phyloP scores from a whole-genome alignment of 1,140 invertebrate species.

The Neuroterus valhalla region DNA sequence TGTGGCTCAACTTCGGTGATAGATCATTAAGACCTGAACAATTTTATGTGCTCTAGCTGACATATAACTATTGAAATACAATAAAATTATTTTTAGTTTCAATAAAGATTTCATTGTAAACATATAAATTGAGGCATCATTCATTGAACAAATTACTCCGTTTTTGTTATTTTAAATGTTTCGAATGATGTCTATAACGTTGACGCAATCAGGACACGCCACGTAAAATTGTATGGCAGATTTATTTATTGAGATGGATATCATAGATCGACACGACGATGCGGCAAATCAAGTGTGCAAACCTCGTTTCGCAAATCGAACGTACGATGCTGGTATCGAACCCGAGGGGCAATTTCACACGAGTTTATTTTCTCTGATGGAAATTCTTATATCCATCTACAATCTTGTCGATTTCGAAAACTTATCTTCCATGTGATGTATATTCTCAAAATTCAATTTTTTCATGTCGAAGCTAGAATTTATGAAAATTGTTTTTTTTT shows the following conservation, averaged over 20 bases:
- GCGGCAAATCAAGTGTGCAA: conserved; percentile 49
- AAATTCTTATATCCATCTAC: neutral
- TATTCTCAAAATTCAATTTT: conserved; percentile 21
- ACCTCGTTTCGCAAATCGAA: conserved; percentile 54
- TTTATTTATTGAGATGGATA: conserved; percentile 27
- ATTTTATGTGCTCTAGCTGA: too few species aligned
- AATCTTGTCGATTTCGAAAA: conserved; percentile 14
- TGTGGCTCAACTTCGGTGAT: too few species aligned
- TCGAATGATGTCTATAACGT: neutral
- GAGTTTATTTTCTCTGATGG: conserved; percentile 29
- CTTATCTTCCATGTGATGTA: conserved; percentile 18
- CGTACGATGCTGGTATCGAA: conserved; percentile 10
- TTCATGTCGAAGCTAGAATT: neutral
- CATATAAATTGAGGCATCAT: too few species aligned
- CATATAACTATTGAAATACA: too few species aligned
- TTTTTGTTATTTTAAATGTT: neutral
- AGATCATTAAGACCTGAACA: too few species aligned
- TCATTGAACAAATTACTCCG: too few species aligned
- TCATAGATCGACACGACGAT: conserved; percentile 28
- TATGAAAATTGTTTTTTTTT: neutral
- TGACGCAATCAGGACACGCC: conserved; percentile 13
- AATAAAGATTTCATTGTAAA: too few species aligned
- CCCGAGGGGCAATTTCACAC: conserved; percentile 27
- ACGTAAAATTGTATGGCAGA: conserved; percentile 15
- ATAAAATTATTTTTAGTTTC: too few species aligned